A percentile compares a stretch with the other conserved stretches of the same genome.
phyloP scores from a whole-genome alignment of 2,797 vertebrate species.

The Lithobates pipiens region DNA sequence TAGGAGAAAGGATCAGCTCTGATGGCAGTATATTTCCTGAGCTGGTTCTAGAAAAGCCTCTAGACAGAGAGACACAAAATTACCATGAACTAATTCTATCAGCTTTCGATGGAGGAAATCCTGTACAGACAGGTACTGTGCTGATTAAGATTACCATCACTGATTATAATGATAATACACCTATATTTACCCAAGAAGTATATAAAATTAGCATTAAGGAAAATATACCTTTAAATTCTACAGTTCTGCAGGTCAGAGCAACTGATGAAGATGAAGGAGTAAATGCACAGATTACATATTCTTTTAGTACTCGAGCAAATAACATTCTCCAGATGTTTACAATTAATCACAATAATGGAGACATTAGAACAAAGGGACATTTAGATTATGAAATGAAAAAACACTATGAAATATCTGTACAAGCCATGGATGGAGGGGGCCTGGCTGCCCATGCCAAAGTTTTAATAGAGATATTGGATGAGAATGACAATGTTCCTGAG shows the following conservation, averaged over 20 bases:
- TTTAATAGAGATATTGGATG: constrained; percentile 10
- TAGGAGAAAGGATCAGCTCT: constrained; percentile 87
- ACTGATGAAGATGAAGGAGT: constrained; percentile 25
- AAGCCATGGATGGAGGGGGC: not conserved
- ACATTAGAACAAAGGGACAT: not conserved
- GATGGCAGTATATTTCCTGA: constrained; percentile 89
- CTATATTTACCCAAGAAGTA: constrained; percentile 28
- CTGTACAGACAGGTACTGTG: constrained; percentile 78
- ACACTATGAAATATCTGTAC: constrained; percentile 13
- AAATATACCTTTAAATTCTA: constrained; percentile 20
- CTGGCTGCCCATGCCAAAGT: constrained; percentile 4
- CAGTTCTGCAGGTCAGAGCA: constrained; percentile 25
- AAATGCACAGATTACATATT: constrained; percentile 62
- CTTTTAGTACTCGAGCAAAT: no score
- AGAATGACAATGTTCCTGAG: constrained; percentile 34
- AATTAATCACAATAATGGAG: constrained; percentile 13
- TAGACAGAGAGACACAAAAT: constrained; percentile 89
- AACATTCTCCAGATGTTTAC: no score
- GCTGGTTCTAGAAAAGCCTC: constrained; percentile 85
- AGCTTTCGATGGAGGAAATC: constrained; percentile 80
- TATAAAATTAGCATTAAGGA: constrained; percentile 33
- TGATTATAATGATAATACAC: constrained; percentile 4
- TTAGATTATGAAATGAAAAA: constrained; percentile 21
- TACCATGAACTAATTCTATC: constrained; percentile 87
- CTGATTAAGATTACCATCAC: no score